Percentiles rank a stretch among this genome's conserved stretches.
phyloP scores from a whole-genome alignment of 2,797 vertebrate genomes.

The Dicrostonyx torquatus region DNA sequence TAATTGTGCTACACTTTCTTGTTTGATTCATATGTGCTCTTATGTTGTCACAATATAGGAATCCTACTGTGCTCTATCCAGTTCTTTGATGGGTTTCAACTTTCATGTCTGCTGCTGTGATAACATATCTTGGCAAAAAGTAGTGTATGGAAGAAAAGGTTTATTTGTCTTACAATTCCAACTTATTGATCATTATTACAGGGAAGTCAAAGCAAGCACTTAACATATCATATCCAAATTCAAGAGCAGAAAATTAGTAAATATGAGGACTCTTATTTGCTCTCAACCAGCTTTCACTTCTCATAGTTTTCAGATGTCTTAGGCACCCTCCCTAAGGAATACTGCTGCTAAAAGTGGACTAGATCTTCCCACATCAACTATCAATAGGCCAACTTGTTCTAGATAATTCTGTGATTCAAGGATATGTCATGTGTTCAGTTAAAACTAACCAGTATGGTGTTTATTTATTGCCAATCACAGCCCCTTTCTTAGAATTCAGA shows the following conservation, averaged over 20 bases:
- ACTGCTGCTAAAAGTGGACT: not conserved
- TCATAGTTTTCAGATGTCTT: not conserved
- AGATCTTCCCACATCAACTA: not conserved
- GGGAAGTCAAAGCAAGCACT: not conserved
- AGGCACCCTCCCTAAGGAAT: not conserved
- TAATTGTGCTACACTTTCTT: not conserved
- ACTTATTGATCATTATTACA: not conserved
- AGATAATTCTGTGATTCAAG: not conserved
- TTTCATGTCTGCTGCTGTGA: not conserved
- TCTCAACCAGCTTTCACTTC: not conserved
- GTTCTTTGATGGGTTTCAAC: not conserved
- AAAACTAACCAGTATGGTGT: not conserved
- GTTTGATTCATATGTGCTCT: not conserved
- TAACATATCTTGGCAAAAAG: not conserved
- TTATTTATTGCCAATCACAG: not conserved
- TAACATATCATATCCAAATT: not conserved
- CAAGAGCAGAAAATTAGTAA: not conserved
- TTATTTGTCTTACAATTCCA: not conserved
- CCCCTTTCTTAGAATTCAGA: not conserved
- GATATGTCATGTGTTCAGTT: not conserved
- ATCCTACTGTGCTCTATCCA: not conserved
- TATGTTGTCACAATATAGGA: not conserved
- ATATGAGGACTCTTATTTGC: not conserved
- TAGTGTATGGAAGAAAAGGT: not conserved
- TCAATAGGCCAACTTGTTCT: not conserved